phyloP scores from a whole-genome alignment of 2,113 vertebrate genomes.

The Rhagologus leucostigma region DNA sequence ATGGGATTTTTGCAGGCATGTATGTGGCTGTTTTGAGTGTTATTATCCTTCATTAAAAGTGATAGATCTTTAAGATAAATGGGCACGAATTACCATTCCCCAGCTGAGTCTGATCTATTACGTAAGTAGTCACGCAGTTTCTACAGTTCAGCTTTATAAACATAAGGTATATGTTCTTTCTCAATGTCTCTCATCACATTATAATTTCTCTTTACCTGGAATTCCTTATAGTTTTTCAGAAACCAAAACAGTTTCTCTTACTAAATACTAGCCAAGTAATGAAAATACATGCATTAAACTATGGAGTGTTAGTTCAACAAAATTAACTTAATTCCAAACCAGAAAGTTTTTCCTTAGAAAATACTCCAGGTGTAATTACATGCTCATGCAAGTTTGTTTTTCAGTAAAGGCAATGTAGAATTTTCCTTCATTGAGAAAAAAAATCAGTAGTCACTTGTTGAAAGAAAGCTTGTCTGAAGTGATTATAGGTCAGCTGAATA shows the following conservation, averaged over 20 bases:
- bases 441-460: background rate
- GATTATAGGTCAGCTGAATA: background rate
- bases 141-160: slow-evolving; percentile 26
- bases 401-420: background rate
- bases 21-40: slow-evolving; percentile 25
- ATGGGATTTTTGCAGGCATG: slow-evolving; percentile 34
- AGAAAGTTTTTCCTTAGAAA: background rate
- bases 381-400: background rate
- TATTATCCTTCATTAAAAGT: slow-evolving; percentile 57
- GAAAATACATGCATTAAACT: background rate
- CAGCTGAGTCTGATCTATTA: slow-evolving; percentile 31
- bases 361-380: background rate
- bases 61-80: slow-evolving; percentile 52
- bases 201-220: slow-evolving; percentile 51
- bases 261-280: background rate
- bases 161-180: background rate
- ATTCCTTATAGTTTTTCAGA: slow-evolving; percentile 15
- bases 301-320: background rate
- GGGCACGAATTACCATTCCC: background rate
- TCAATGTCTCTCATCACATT: slow-evolving; percentile 59
- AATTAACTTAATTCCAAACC: background rate
- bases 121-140: background rate
- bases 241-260: background rate
- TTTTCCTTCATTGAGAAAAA: background rate
- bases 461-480: background rate